Evolutionary conservation across 2,888 invertebrate species (phyloP), one percentile per base, ranked within the genome.

Genomic region (Epinotia brunnichana): DNA sequence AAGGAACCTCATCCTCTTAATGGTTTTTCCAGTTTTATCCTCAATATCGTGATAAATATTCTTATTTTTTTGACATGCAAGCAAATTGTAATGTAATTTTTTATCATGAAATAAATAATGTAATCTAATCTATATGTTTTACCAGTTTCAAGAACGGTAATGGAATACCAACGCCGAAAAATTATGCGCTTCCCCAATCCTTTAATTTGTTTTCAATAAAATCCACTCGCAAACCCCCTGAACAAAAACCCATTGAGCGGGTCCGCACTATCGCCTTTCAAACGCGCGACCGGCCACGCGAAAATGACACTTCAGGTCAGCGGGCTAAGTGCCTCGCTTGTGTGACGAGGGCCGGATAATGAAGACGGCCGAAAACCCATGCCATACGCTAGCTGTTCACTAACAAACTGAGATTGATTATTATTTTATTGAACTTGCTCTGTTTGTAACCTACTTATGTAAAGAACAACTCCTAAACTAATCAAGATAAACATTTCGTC

Each of bases 361-460:
- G 60, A 62, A 72, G 68, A 62, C 62, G 72, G 56, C 68, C 68
- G 61, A 67, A 72, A 72, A 72, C 62, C n/a, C n/a, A n/a, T 21
- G 62, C 11, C 72, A 21, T 48, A 68, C 35, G 39, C 13, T n/a
- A 4, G 56, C 70, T 63, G 62, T 70, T 63, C 70, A 70, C 44
- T 62, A 21, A 13, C 69, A 35, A 60, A 39, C 48, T 3, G 29
- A 13, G 17, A 41, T 13, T 19, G 2, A 29, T 2, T 24, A n/a
- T 35, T 1, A 35, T 35, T 35, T 35, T 24, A 2, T 24, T 24
- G 1, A 24, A 24, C 21, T 24, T 24, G 21, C 21, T 2, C 21
- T 24, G 21, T 24, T 24, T 24, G 1, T 2, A 24, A 24, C 2
- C 2, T 24, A 24, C 21, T 2, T 35, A 35, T 35, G 35, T 35